phyloP scores from a whole-genome alignment of 2,113 vertebrate species.

The Pseudopipra pipra region DNA sequence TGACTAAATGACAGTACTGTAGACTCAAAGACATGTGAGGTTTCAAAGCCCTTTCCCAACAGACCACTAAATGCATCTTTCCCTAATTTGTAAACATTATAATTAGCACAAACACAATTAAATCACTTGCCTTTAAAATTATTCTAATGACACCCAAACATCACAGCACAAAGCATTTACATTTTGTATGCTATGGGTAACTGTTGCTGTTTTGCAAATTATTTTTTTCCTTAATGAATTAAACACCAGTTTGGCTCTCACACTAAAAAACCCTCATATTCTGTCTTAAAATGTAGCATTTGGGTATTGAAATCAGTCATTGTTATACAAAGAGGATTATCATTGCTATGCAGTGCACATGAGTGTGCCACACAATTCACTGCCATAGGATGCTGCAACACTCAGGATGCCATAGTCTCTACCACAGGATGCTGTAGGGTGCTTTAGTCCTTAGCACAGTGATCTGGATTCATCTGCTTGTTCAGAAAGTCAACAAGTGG shows the following conservation, averaged over 20 bases:
- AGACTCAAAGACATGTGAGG: background rate
- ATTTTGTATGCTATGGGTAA: background rate
- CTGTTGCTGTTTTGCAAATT: background rate
- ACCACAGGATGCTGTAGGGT: background rate
- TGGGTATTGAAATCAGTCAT: background rate
- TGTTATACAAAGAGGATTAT: background rate
- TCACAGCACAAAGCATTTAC: background rate
- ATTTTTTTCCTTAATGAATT: background rate
- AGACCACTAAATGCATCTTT: background rate
- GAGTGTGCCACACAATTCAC: background rate
- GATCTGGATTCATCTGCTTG: background rate
- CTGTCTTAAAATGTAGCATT: background rate
- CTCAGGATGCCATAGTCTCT: background rate
- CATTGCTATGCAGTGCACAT: background rate
- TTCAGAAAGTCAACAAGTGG: background rate
- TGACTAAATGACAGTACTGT: conserved; percentile 38
- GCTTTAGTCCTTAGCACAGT: background rate
- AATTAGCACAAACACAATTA: conserved; percentile 44
- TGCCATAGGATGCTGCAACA: background rate
- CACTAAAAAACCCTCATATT: background rate
- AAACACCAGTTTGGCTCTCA: background rate
- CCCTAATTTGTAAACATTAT: conserved; percentile 37
- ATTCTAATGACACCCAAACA: background rate
- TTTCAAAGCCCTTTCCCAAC: background rate
- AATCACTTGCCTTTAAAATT: background rate